These are phyloP conservation scores for Cyanoliseus patagonus DNA, from an alignment of 2,113 vertebrate genomes.

Conservation along the genomic window DNA sequence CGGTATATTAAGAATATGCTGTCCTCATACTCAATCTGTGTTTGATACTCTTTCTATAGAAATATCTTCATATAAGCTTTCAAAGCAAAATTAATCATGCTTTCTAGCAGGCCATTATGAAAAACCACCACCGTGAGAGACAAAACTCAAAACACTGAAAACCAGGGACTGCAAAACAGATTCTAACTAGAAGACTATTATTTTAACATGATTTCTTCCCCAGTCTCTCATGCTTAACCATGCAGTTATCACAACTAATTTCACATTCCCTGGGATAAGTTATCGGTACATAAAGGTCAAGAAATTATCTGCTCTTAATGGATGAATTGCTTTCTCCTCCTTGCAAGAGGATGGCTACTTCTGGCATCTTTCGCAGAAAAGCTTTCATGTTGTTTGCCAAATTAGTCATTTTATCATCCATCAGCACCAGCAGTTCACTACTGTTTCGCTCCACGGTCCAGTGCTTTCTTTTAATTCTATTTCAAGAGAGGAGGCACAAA, in stretches of 20 bases:
- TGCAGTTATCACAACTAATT: constrained; percentile 31
- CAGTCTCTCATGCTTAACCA: background rate
- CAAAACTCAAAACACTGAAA: background rate
- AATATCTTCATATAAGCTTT: background rate
- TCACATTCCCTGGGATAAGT: background rate
- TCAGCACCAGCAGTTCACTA: background rate
- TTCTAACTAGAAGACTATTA: constrained; percentile 22
- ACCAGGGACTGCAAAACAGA: background rate
- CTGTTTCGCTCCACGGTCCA: background rate
- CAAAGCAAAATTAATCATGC: background rate
- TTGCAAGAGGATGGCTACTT: background rate
- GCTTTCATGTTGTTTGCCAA: background rate
- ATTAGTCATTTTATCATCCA: background rate
- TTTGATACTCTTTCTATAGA: background rate
- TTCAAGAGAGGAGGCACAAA: constrained; percentile 73
- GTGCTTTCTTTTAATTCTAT: constrained; percentile 22
- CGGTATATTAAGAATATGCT: background rate
- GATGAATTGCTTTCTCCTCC: background rate
- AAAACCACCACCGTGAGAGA: background rate
- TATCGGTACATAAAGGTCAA: background rate
- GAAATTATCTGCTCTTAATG: background rate
- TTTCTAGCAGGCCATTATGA: background rate
- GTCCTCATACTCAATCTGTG: background rate
- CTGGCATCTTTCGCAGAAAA: constrained; percentile 7
- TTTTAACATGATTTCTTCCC: background rate